Conservation (phyloP, 2,888 invertebrate species). For the Drosophila anomalipes region DNA sequence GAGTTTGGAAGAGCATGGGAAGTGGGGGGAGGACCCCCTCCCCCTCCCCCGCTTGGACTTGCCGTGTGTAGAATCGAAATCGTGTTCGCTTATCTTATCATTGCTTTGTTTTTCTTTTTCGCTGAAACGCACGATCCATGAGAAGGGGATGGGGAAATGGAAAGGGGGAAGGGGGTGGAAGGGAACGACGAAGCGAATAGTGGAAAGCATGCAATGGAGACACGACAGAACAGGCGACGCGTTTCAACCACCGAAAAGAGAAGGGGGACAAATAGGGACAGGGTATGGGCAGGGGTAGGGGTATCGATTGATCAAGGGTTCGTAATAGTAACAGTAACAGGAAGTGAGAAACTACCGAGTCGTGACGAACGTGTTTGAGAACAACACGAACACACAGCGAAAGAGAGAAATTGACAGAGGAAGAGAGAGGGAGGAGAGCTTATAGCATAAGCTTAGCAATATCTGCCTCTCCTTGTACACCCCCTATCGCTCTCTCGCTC, state of each 20-base stretch:
- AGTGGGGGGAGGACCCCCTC: neutral
- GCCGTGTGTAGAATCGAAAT: slow-evolving; percentile 23
- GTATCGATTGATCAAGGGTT: slow-evolving; percentile 36
- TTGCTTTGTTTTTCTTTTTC: slow-evolving; percentile 39
- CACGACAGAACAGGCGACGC: slow-evolving; percentile 14
- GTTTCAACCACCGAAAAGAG: slow-evolving; percentile 45
- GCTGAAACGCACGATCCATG: slow-evolving; percentile 23
- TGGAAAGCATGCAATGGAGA: slow-evolving; percentile 13
- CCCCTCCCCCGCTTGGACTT: neutral
- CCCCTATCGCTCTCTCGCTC: too few relatives aligned
- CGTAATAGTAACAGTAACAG: slow-evolving; percentile 24
- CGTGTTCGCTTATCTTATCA: slow-evolving; percentile 57
- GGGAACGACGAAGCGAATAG: neutral
- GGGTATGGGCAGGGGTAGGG: slow-evolving; percentile 1
- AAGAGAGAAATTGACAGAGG: neutral
- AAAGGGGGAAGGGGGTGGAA: slow-evolving; percentile 3
- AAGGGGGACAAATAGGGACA: neutral
- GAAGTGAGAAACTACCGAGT: slow-evolving; percentile 45
- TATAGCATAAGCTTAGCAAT: neutral
- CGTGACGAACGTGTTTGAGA: slow-evolving; percentile 37
- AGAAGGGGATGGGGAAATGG: slow-evolving; percentile 15
- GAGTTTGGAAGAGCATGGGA: slow-evolving; percentile 4
- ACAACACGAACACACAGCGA: neutral
- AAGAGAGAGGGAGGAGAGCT: neutral
- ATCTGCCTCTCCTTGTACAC: neutral